Evolutionary conservation across 2,888 invertebrate genomes (phyloP), one percentile per base, ranked within the genome.

Genomic region (Palloptera scutellata): DNA sequence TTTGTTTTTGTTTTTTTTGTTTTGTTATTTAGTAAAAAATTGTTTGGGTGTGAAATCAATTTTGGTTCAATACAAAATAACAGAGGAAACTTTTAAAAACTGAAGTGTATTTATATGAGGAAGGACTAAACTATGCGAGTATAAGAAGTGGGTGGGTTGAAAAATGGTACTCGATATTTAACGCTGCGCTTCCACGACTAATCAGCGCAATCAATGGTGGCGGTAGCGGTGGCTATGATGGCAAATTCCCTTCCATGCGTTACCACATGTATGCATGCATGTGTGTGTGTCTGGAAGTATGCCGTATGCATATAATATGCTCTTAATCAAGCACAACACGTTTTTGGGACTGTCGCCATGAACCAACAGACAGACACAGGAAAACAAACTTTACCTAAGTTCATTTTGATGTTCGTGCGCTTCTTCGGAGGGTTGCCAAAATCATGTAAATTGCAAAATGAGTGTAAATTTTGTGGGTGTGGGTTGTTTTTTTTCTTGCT

Each of bases 11-110:
- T 41, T 54, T 62, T 62, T 61, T 40, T 55, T 61, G 12, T 17
- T 10, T 15, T n/a, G 13, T 8, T 55, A 11, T 9, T 40, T 9
- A 51, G 52, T 19, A 43, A 51, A 61, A 68, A 70, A 62, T 73
- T 72, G 72, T 64, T 71, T 73, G 73, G 72, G 74, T 74, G 74
- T 72, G 73, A 73, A 74, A 74, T 72, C 74, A 74, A 74, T 74
- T 73, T 73, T 59, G 66, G 71, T 71, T 74, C 74, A 61, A 74
- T 74, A 72, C 64, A 60, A 53, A 58, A 58, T 45, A 42, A 41
- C 62, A 67, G 55, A 62, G 65, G 67, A 60, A 60, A 12, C 41
- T 30, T 30, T 30, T 30, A 30, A 30, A 42, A 12, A 58, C 12
- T 13, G 12, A 13, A 20, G 19, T 10, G 40, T 9, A n/a, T 20